These are phyloP conservation scores for Carposina sasakii DNA, from an alignment of 1,140 invertebrate genomes.

Conservation along the genomic window DNA sequence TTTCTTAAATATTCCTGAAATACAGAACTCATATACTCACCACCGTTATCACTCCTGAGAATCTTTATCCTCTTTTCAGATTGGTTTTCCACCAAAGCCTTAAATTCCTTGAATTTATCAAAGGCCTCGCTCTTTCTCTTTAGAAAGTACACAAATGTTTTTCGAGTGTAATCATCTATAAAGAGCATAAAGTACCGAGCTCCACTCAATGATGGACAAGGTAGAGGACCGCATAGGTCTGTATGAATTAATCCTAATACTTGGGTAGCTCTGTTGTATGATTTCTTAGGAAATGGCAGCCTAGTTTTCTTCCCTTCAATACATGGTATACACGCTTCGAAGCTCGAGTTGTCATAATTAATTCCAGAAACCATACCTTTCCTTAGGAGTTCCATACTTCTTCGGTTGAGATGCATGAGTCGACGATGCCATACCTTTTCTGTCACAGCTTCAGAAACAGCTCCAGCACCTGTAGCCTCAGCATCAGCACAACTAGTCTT, in stretches of 20 bases:
- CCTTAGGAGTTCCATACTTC: conserved; percentile 5
- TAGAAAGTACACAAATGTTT: conserved; percentile 27
- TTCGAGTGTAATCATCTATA: conserved; percentile 41
- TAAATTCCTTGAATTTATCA: conserved; percentile 48
- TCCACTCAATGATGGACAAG: conserved; percentile 28
- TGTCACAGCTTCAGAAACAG: background rate
- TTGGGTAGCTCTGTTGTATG: background rate
- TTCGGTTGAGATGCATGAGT: conserved; percentile 1
- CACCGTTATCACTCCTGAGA: conserved; percentile 10
- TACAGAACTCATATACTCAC: background rate
- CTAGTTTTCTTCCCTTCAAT: conserved; percentile 3
- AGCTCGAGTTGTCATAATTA: conserved; percentile 1
- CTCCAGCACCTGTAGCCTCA: background rate
- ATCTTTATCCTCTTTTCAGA: conserved; percentile 48
- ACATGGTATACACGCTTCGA: background rate
- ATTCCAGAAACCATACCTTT: conserved; percentile 4
- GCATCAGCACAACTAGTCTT: too few species aligned
- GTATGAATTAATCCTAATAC: background rate
- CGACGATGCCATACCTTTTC: conserved; percentile 1
- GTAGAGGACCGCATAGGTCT: conserved; percentile 53
- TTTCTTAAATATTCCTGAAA: background rate
- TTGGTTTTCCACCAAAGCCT: conserved; percentile 75
- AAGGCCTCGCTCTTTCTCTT: conserved; percentile 46
- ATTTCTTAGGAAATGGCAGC: conserved; percentile 4
- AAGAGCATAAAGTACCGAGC: conserved; percentile 43